Evolutionary conservation across 2,888 invertebrate species (phyloP), one percentile per base, ranked within the genome.

Genomic region (Nomada lathburiana): DNA sequence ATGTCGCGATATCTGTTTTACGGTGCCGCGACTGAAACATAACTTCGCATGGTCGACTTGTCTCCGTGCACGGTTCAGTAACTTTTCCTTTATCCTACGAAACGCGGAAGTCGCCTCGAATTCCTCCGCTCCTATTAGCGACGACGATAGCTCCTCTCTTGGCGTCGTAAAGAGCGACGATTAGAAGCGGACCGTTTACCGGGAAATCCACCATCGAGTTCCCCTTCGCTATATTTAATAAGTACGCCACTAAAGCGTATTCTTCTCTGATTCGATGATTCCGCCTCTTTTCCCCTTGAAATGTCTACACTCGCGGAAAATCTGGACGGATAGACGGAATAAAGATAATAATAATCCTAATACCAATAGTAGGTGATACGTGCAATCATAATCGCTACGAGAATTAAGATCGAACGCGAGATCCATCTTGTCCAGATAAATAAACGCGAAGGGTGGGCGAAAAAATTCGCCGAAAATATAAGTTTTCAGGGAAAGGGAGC

Each of bases 101-200:
- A 88, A 88, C 85, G 85, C 86, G 88, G 85, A 88, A 88, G 85
- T 86, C 82, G 71, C 79, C 59, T 82, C 52, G 80, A 82, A 88
- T 88, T 88, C 85, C 82, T 82, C 62, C 80, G 71, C 76, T 76
- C 60, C 80, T 80, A 74, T 86, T 86, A 88, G 83, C 84, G 75
- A 79, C 83, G 80, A 86, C 73, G 67, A 47, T 47, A 10, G 18
- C 55, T 20, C 29, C 71, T 82, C 80, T 79, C 70, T 18, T 36
- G 57, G 60, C 70, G 76, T 85, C 86, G 83, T 86, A 88, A 88
- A 88, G 81, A 81, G 79, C 80, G 73, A 69, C 88, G 84, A 87
- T 87, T 86, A 84, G 82, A 82, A 77, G 72, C 79, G 69, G 50
- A 65, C 50, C 74, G 65, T 74, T 80, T 82, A 80, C 53, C n/a